Evolutionary conservation across 2,888 invertebrate species (phyloP).

Genomic region (Scaeva pyrastri): DNA sequence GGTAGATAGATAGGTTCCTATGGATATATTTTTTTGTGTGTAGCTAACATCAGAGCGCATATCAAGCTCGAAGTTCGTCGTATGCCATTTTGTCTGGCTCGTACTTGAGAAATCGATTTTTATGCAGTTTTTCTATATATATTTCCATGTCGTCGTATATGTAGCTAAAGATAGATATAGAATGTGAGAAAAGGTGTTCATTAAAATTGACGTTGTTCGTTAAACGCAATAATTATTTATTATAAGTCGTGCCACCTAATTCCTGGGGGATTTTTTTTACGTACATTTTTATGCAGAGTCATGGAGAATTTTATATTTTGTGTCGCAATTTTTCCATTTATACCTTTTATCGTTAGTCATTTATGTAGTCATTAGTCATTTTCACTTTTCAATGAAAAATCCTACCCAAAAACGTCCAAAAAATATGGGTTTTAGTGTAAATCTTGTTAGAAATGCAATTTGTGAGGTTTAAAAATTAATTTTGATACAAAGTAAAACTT

Average conservation of each 20-base stretch:
- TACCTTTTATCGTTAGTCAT: too few species aligned
- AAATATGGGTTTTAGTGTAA: too few species aligned
- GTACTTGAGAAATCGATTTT: conserved; percentile 35
- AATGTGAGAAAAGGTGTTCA: not conserved
- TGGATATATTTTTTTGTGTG: not conserved
- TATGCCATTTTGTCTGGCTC: conserved; percentile 41
- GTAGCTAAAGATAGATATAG: not conserved
- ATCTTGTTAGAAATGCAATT: too few species aligned
- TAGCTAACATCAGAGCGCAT: not conserved
- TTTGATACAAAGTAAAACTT: too few species aligned
- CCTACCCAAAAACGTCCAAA: too few species aligned
- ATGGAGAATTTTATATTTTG: not conserved
- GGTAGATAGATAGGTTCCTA: not conserved
- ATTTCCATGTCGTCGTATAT: not conserved
- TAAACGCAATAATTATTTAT: not conserved
- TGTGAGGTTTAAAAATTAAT: too few species aligned
- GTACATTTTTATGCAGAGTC: not conserved
- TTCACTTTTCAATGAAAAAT: too few species aligned
- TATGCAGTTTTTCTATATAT: conserved; percentile 16
- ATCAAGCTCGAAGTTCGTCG: conserved; percentile 7
- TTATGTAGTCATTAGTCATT: too few species aligned
- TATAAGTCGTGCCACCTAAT: too few species aligned
- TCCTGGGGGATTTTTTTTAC: not conserved
- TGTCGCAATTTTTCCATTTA: not conserved
- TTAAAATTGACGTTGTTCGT: not conserved